phyloP scores from a whole-genome alignment of 2,113 vertebrate genomes.

The Eudyptes chrysolophus region DNA sequence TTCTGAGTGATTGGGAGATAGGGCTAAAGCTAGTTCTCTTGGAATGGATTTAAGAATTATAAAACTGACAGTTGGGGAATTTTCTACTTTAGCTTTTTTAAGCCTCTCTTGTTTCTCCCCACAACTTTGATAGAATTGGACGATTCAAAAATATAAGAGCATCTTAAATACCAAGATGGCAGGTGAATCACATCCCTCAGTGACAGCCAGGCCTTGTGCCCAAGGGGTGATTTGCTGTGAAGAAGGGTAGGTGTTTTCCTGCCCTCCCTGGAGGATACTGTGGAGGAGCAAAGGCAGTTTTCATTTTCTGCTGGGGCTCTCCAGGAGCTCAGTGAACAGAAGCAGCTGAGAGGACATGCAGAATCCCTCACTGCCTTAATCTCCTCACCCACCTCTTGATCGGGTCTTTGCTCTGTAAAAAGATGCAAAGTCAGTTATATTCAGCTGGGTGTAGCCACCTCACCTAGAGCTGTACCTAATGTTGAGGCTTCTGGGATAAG shows the following conservation, averaged over 20 bases:
- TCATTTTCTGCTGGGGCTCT: neutral
- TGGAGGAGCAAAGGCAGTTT: neutral
- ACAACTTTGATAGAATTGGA: neutral
- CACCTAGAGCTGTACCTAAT: neutral
- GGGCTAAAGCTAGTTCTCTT: conserved; percentile 7
- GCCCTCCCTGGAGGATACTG: neutral
- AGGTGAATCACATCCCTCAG: neutral
- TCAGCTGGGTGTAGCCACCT: neutral
- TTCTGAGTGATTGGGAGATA: neutral
- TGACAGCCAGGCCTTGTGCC: neutral
- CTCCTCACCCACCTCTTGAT: neutral
- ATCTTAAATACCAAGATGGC: neutral
- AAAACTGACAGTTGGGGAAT: conserved; percentile 35
- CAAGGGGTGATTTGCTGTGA: neutral
- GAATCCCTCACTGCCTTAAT: neutral
- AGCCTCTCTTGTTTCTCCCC: neutral
- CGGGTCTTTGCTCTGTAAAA: rapidly evolving
- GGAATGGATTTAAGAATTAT: conserved; percentile 29
- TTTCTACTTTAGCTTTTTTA: conserved; percentile 27
- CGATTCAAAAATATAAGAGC: neutral
- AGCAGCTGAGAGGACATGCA: neutral
- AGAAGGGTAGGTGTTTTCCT: conserved; percentile 26
- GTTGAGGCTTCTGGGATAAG: neutral
- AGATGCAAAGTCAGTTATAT: neutral
- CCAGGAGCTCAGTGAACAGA: neutral